A percentile compares a stretch with the other conserved stretches of the same genome.
Evolutionary conservation across 1,140 invertebrate species (phyloP).

Genomic region (Drosophila bocki): DNA sequence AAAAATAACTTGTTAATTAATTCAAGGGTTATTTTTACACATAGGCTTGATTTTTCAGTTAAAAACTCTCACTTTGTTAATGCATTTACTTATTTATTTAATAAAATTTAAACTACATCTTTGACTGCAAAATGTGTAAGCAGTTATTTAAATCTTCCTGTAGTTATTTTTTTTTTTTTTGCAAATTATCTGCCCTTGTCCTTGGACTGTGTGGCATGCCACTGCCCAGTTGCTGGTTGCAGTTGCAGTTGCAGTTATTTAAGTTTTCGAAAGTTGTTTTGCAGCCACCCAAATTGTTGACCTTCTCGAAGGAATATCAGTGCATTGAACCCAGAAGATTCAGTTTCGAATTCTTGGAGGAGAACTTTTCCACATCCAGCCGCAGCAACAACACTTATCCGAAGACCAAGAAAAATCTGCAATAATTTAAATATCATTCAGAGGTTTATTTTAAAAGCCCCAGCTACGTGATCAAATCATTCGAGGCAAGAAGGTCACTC

Average conservation of each 20-base stretch:
- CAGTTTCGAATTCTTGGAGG: neutral
- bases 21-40: too few relatives aligned
- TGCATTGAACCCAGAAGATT: conserved; percentile 54
- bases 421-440: conserved; percentile 31
- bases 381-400: conserved; percentile 5
- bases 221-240: conserved; percentile 18
- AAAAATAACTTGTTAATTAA: too few relatives aligned
- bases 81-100: neutral
- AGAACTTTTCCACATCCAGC: neutral
- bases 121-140: neutral
- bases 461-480: conserved; percentile 16
- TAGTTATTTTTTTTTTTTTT: neutral
- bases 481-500: conserved; percentile 40
- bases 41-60: too few relatives aligned
- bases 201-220: conserved; percentile 58
- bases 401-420: conserved; percentile 25
- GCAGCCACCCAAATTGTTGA: conserved; percentile 57
- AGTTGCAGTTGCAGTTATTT: conserved; percentile 24
- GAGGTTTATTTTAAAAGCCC: conserved; percentile 1
- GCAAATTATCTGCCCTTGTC: conserved; percentile 46
- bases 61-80: too few relatives aligned
- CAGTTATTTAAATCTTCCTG: neutral
- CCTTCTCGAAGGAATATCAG: conserved; percentile 46
- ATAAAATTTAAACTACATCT: neutral
- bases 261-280: conserved; percentile 72